These are phyloP conservation scores for Muscina levida DNA, from an alignment of 2,888 invertebrate species.

Conservation along the genomic window DNA sequence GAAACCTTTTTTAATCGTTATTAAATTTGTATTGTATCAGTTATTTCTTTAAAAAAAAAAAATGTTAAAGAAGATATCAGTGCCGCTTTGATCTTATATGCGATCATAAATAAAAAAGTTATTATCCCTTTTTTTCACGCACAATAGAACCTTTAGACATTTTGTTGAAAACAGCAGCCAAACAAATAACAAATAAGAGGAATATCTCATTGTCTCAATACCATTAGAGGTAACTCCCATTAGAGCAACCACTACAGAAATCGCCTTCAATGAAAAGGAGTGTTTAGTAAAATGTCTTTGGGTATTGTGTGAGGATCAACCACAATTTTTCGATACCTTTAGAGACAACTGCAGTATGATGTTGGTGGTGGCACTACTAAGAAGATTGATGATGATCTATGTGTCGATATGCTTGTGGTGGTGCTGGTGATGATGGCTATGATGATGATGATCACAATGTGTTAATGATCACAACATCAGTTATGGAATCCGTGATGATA, in stretches of 20 bases:
- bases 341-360: too few species aligned
- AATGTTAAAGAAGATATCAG: too few species aligned
- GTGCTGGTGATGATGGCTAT: background rate
- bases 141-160: conserved; percentile 13
- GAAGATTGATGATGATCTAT: conserved; percentile 39
- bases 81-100: conserved; percentile 47
- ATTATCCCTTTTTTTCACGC: conserved; percentile 42
- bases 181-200: conserved; percentile 30
- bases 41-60: too few species aligned
- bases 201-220: background rate
- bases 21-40: conserved; percentile 54
- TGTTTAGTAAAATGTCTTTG: conserved; percentile 35
- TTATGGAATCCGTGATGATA: conserved; percentile 46
- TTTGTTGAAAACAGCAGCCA: conserved; percentile 56
- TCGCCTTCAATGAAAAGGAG: conserved; percentile 11
- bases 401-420: background rate
- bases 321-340: conserved; percentile 67
- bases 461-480: conserved; percentile 55
- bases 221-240: background rate
- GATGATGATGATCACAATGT: background rate
- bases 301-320: conserved; percentile 68
- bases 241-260: conserved; percentile 24
- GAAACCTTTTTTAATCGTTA: conserved; percentile 51
- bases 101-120: conserved; percentile 58
- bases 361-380: conserved; percentile 17